Conservation (phyloP, 2,888 invertebrate genomes). For the Xestoiulus laeticollis region DNA sequence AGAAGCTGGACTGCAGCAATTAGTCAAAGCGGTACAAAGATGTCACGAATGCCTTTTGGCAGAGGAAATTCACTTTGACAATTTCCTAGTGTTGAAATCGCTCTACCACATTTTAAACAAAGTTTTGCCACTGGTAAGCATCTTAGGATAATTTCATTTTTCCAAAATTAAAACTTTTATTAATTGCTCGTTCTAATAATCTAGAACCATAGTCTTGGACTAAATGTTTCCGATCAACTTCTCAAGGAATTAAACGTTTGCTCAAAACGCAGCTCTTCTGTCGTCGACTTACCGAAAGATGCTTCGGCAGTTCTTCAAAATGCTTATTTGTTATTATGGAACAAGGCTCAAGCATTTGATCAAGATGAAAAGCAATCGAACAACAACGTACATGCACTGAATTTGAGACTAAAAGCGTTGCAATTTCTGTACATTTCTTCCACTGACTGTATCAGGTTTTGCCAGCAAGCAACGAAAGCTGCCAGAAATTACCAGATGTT, state of each 20-base stretch:
- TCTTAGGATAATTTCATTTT: neutral
- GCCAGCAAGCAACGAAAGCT: constrained; percentile 4
- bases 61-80: neutral
- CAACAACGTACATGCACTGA: neutral
- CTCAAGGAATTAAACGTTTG: neutral
- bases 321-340: constrained; percentile 32
- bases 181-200: neutral
- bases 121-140: neutral
- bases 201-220: neutral
- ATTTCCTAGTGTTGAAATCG: neutral
- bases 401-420: constrained; percentile 24
- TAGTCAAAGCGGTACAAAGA: neutral
- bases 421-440: neutral
- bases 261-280: neutral
- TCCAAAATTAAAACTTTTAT: neutral
- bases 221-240: neutral
- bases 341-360: neutral
- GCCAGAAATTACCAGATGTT: constrained; percentile 1
- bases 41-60: neutral
- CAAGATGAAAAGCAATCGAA: neutral
- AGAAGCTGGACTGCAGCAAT: neutral
- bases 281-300: neutral
- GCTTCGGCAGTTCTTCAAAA: constrained; percentile 7
- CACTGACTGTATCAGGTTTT: constrained; percentile 24
- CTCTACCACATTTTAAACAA: neutral